A percentile compares a stretch with the other conserved stretches of the same genome.
phyloP scores from a whole-genome alignment of 2,113 vertebrate species.

The Sebastes fasciatus region DNA sequence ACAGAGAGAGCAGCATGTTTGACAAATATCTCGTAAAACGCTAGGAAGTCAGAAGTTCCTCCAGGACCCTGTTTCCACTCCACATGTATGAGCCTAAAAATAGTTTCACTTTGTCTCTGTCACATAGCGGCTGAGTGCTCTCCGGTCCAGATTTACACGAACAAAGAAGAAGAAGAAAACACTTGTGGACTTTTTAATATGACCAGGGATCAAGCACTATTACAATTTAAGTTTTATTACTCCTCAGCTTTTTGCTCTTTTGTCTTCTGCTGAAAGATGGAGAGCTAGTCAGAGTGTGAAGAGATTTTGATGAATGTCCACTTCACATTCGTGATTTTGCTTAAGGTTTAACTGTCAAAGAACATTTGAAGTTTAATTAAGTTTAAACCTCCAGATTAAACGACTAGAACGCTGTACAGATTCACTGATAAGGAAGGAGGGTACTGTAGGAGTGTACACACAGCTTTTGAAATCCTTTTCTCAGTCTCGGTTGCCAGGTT shows the following conservation, averaged over 20 bases:
- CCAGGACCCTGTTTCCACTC: slow-evolving; percentile 83
- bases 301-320: slow-evolving; percentile 45
- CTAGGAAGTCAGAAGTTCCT: slow-evolving; percentile 77
- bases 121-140: slow-evolving; percentile 64
- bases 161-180: slow-evolving; percentile 31
- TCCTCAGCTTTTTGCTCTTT: slow-evolving; percentile 5
- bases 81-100: slow-evolving; percentile 79
- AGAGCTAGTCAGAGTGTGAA: slow-evolving; percentile 11
- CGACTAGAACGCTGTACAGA: not conserved
- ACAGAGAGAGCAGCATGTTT: slow-evolving; percentile 75
- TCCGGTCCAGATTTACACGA: slow-evolving; percentile 46
- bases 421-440: not conserved
- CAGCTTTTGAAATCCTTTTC: not conserved
- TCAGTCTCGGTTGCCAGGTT: not conserved
- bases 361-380: not conserved
- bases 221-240: slow-evolving; percentile 49
- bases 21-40: slow-evolving; percentile 81
- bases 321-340: slow-evolving; percentile 34
- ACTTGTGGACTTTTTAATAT: slow-evolving; percentile 44
- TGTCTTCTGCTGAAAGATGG: slow-evolving; percentile 29
- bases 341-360: slow-evolving; percentile 6
- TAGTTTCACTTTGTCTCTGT: slow-evolving; percentile 78
- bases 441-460: not conserved
- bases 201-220: slow-evolving; percentile 40
- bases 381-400: not conserved